Evolutionary conservation across 2,888 invertebrate species (phyloP).

Genomic region (Eupithecia inturbata): DNA sequence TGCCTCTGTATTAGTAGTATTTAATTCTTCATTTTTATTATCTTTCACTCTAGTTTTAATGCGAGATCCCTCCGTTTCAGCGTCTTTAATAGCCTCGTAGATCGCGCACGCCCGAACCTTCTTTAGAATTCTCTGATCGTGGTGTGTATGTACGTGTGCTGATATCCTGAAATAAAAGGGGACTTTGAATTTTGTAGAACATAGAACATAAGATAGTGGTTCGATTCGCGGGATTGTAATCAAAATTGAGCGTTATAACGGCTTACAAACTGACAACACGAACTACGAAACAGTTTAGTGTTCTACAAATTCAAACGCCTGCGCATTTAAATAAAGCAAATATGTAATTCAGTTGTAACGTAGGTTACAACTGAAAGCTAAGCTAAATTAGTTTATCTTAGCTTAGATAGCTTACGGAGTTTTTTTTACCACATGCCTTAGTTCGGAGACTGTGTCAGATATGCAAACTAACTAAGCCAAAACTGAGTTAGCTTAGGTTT

Average conservation of each 20-base stretch:
- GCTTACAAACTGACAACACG: too few species aligned
- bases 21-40: slow-evolving; percentile 4
- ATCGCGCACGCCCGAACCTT: slow-evolving; percentile 64
- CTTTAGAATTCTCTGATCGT: slow-evolving; percentile 71
- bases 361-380: too few species aligned
- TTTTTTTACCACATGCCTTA: too few species aligned
- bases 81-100: slow-evolving; percentile 65
- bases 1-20: neutral
- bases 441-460: too few species aligned
- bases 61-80: slow-evolving; percentile 55
- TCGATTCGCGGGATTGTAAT: neutral
- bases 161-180: slow-evolving; percentile 55
- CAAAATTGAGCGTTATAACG: neutral
- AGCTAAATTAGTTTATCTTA: too few species aligned
- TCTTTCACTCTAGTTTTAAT: slow-evolving; percentile 39
- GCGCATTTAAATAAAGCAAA: too few species aligned
- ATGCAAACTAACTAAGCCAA: too few species aligned
- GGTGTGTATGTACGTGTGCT: slow-evolving; percentile 71
- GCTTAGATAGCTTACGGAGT: too few species aligned
- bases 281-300: too few species aligned
- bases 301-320: too few species aligned
- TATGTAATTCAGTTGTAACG: too few species aligned
- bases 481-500: too few species aligned
- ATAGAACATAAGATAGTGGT: neutral
- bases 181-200: neutral